Evolutionary conservation across 2,888 invertebrate genomes (phyloP), one percentile per base, ranked within the genome.

Genomic region (Lithophane socia): DNA sequence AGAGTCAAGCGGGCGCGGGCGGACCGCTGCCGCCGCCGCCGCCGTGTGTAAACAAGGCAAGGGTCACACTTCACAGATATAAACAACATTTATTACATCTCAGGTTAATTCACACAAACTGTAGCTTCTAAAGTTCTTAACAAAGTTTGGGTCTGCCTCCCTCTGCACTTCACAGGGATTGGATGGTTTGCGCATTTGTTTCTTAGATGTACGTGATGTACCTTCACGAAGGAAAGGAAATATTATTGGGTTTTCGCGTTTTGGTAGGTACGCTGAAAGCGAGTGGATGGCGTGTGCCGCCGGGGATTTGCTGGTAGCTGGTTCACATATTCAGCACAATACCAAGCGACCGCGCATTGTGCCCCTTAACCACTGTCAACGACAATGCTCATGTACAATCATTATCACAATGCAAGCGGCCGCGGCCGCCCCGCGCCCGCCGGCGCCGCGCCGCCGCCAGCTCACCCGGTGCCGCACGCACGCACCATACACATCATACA

Each of bases 331-430:
- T 44, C 58, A 54, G 24, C 49, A 80, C 81, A 80, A 80, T 75
- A 24, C 54, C 54, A 21, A n/a, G 47, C 58, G 56, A 18, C n/a
- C 47, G 29, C 73, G 37, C 65, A 74, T 84, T 79, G 80, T 80
- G 49, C n/a, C 16, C 54, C 44, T 21, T 78, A 67, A 67, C 67
- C 37, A 63, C 56, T 52, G 73, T 16, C 63, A 67, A 66, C 69
- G 67, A 83, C 85, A 85, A 85, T 71, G 73, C 56, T 63, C 67
- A 52, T 56, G 24, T 70, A 77, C 76, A 61, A 61, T 75, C 58
- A 74, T 56, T 61, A 77, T 3, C 66, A 78, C 73, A 79, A 82
- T 56, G 37, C 64, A 42, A 67, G 58, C 12, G 64, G 21, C 47
- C 18, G 24, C 44, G 63, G 29, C 52, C 18, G 54, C 44, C 29